Evolutionary conservation across 1,140 invertebrate genomes (phyloP).

Genomic region (Drosophila subpulchrella): DNA sequence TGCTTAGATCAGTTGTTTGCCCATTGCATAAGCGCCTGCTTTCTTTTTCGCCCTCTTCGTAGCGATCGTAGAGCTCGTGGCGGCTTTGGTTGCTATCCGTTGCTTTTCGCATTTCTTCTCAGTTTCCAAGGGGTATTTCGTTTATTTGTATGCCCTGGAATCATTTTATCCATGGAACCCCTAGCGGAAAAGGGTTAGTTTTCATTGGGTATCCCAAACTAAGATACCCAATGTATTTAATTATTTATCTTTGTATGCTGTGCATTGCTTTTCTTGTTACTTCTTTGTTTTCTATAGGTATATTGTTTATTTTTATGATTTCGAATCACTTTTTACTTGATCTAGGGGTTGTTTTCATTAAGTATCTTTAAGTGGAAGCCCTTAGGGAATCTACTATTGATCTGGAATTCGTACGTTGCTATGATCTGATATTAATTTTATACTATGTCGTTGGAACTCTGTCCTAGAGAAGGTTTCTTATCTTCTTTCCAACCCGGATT

Average conservation of each 20-base stretch:
- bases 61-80: constrained; percentile 33
- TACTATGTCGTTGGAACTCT: no score
- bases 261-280: background rate
- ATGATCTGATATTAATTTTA: background rate
- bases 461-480: no score
- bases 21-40: constrained; percentile 75
- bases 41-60: constrained; percentile 63
- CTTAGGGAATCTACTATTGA: no score
- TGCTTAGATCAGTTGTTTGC: constrained; percentile 37
- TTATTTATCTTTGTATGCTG: no score
- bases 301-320: no score
- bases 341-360: no score
- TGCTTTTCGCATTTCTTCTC: background rate
- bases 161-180: background rate
- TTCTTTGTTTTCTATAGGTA: background rate
- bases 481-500: background rate
- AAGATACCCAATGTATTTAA: no score
- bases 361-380: no score
- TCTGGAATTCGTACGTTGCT: no score
- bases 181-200: background rate
- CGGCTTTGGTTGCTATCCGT: constrained; percentile 35
- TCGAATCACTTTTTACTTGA: no score
- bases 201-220: background rate
- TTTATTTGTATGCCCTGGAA: background rate
- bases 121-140: background rate